Conservation (phyloP, 2,113 vertebrate genomes). For the Bos javanicus region DNA sequence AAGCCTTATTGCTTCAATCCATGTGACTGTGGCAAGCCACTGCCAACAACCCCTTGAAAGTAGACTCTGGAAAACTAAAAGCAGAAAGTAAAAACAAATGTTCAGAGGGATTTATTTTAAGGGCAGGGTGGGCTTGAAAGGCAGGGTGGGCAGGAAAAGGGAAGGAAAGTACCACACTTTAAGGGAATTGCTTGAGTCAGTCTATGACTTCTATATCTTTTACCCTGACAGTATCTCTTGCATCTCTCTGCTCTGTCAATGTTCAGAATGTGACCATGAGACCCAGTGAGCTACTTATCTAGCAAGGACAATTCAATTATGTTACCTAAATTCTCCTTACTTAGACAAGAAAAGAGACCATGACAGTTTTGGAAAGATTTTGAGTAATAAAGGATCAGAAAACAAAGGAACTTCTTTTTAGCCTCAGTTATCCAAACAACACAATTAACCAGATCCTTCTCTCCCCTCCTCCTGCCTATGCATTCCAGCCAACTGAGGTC, state of each 20-base stretch:
- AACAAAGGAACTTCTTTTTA: conserved; percentile 20
- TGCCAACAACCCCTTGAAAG: conserved; percentile 55
- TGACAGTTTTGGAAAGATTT: conserved; percentile 30
- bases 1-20: conserved; percentile 44
- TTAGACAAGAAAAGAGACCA: neutral
- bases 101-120: conserved; percentile 50
- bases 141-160: neutral
- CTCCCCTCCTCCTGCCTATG: neutral
- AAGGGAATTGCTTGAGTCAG: neutral
- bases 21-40: conserved; percentile 36
- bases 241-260: neutral
- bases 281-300: neutral
- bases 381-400: conserved; percentile 8
- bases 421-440: conserved; percentile 2
- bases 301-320: conserved; percentile 22
- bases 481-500: conserved; percentile 36
- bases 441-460: conserved; percentile 16
- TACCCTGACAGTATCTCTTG: neutral
- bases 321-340: neutral
- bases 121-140: neutral
- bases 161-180: neutral
- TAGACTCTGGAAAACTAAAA: conserved; percentile 54
- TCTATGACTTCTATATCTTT: neutral
- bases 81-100: conserved; percentile 44
- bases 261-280: neutral